A percentile compares a stretch with the other conserved stretches of the same genome.
phyloP scores from a whole-genome alignment of 2,888 invertebrate genomes.

The Eucera pruinosa region DNA sequence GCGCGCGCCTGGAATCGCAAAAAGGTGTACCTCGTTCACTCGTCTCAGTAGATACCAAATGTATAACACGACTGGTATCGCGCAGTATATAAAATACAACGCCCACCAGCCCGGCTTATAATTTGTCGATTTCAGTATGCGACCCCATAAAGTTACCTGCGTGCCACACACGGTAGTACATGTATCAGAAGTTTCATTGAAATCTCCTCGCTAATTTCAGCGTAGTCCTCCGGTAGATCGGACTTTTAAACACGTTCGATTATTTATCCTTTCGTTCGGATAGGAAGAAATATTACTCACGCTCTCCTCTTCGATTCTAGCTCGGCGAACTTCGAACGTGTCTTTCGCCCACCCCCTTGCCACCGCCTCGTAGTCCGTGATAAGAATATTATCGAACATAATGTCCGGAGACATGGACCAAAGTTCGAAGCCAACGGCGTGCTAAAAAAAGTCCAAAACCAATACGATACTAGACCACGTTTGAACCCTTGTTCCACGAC shows the following conservation, averaged over 20 bases:
- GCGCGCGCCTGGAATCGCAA: conserved; percentile 4
- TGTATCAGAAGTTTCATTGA: conserved; percentile 19
- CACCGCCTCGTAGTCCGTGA: conserved; percentile 92
- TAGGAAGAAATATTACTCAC: conserved; percentile 86
- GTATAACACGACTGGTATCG: conserved; percentile 89
- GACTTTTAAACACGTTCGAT: background rate
- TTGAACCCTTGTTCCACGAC: no score
- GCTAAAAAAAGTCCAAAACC: conserved; percentile 85
- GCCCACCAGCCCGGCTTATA: conserved; percentile 93
- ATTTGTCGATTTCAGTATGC: conserved; percentile 90
- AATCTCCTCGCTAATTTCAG: background rate
- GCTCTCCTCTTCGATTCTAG: conserved; percentile 91
- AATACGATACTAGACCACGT: no score
- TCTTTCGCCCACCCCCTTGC: conserved; percentile 93
- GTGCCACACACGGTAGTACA: conserved; percentile 54
- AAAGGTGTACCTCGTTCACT: conserved; percentile 88
- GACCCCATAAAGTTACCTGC: conserved; percentile 90
- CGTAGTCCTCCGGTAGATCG: background rate
- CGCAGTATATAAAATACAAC: conserved; percentile 91
- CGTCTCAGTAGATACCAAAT: conserved; percentile 88
- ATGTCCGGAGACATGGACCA: conserved; percentile 99
- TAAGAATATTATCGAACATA: conserved; percentile 97
- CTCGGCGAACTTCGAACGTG: conserved; percentile 93
- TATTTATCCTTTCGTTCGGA: background rate
- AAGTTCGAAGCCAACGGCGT: conserved; percentile 97